Evolutionary conservation across 1,140 invertebrate species (phyloP), one percentile per base, ranked within the genome.

Genomic region (Schmidtea mediterranea): DNA sequence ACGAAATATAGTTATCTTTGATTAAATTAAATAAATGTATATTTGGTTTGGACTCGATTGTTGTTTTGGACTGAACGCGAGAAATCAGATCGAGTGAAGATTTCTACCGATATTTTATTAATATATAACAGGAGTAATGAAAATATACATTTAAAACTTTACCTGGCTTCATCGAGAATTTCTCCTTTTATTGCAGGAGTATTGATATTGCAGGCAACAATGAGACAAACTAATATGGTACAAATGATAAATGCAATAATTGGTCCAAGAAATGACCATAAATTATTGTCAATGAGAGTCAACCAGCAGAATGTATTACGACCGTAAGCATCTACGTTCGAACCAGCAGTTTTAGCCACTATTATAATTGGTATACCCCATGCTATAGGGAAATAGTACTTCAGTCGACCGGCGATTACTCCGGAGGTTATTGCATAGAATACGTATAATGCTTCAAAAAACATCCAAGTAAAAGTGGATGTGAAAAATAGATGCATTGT

Each of bases 401-500:
- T 47, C 13, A 60, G 47, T 26, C 52, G 52, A 1, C 60, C 60
- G 3, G 56, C 58, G 15, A 60, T 52, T 15, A 56, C 49, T 13
- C 60, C 60, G 45, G 52, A 47, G n/a, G 55, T 57, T 37, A 62
- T 56, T 6, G 59, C 58, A 2, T 45, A 52, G 49, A 60, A 62
- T 1, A 56, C 49, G 1, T 58, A 58, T 36, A 56, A 50, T 1
- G 52, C 55, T 49, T 60, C 52, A 9, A 55, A 51, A n/a, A 53
- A 48, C 8, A 59, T 24, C 58, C 56, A 58, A 1, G 40, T 40
- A 1, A 54, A 58, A 0, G 55, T 53, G 19, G 52, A 52, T 22
- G 56, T 46, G 45, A 58, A 62, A 41, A 57, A 57, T 38, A 54
- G 55, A 18, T 62, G 60, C 0, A 58, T 53, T 21, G 57, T 26